Base-by-base conservation (phyloP, 2,888 invertebrate genomes). In the Dusona sp. region DNA sequence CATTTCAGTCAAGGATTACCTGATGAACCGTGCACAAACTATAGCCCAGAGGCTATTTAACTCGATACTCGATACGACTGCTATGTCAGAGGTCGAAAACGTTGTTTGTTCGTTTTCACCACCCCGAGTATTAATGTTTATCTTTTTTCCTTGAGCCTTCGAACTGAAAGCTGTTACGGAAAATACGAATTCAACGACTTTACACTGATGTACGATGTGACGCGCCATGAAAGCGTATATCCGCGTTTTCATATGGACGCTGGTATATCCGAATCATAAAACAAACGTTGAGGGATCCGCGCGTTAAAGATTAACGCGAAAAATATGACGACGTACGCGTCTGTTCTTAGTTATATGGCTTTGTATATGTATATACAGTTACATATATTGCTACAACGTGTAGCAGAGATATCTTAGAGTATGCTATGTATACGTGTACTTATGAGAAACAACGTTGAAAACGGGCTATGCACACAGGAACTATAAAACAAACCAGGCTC, bases 401-500 rank as follows among this genome's bases (percentile, higher is more conserved):
- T 61, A 64, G 42, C 42, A 11, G 11, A 33, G 68, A 61, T 79
- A 61, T 22, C 79, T 29, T 11, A 29, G 64, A 38, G 25, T 11
- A 51, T 54, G 42, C 16, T 38, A 65, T 38, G 22, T 25, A 64
- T 80, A 64, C 38, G 45, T 72, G 57, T 68, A 54, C 83, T 86
- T 82, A 86, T 86, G 86, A 81, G 67, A 84, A 78, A 81, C 74
- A 75, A 84, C 25, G 64, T 79, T 84, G 79, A 82, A 82, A 79
- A 74, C 29, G 42, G 67, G 64, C 75, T 67, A 65, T 68, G 73
- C 48, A 72, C 75, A 85, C 81, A 85, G 74, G 82, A 75, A 82
- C 85, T 87, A 87, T 88, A 87, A 88, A 88, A 88, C 87, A 85
- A 88, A 86, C 87, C 81, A 13, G 78, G 74, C 72, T 65, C 79